Conservation (phyloP, 1,140 invertebrate species). For the Bicyclus anynana region DNA sequence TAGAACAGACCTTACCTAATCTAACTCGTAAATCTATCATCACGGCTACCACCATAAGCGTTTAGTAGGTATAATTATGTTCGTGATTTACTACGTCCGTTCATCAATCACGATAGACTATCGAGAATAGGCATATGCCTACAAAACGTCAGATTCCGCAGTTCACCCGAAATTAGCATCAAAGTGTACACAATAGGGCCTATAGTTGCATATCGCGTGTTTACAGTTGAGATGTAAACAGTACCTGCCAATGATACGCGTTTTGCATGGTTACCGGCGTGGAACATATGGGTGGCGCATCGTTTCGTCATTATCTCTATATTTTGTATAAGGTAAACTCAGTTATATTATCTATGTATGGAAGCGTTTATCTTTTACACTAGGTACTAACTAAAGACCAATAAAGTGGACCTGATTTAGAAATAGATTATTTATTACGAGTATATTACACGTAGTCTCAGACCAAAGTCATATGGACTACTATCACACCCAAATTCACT, state of each 20-base stretch:
- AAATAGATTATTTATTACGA: too few relatives aligned
- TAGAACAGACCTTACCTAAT: constrained; percentile 19
- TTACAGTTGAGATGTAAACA: constrained; percentile 15
- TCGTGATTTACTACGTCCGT: constrained; percentile 31
- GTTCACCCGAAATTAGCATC: constrained; percentile 11
- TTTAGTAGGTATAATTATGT: constrained; percentile 26
- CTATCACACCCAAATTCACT: too few relatives aligned
- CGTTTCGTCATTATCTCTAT: too few relatives aligned
- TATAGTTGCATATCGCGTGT: constrained; percentile 6
- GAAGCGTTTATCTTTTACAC: too few relatives aligned
- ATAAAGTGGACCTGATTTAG: too few relatives aligned
- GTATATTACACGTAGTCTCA: too few relatives aligned
- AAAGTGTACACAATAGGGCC: constrained; percentile 13
- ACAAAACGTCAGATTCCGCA: constrained; percentile 3
- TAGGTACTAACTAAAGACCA: too few relatives aligned
- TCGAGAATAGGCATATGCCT: constrained; percentile 23
- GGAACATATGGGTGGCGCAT: constrained; percentile 38
- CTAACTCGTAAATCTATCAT: constrained; percentile 30
- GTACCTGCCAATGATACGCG: constrained; percentile 35
- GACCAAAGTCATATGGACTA: too few relatives aligned
- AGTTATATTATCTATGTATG: too few relatives aligned
- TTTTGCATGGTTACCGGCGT: constrained; percentile 37
- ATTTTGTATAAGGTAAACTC: too few relatives aligned
- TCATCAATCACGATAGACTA: constrained; percentile 37
- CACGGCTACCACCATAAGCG: constrained; percentile 24